Percentiles rank a stretch among this genome's conserved stretches.
Conservation (phyloP, 1,140 invertebrate species). For the Dreissena polymorpha region DNA sequence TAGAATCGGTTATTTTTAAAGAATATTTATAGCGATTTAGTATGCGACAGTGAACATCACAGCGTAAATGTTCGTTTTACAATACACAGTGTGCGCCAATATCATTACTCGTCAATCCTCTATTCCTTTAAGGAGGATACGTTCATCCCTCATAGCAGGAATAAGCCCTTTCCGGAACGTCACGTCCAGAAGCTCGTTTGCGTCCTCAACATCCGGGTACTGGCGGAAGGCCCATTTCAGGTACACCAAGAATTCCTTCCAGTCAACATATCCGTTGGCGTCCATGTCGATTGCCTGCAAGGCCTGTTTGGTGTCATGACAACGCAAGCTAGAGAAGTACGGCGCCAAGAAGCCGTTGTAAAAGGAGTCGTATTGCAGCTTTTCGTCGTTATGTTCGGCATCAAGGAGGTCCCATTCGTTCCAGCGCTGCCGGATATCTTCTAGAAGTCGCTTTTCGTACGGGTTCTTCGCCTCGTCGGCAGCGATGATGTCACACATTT, state of each 20-base stretch:
- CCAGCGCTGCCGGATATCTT: conserved; percentile 15
- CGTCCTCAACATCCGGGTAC: not conserved
- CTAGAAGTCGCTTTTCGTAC: conserved; percentile 2
- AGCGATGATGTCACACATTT: conserved; percentile 10
- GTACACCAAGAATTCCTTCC: conserved; percentile 26
- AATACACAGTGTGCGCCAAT: too few relatives aligned
- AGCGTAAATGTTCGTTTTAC: too few relatives aligned
- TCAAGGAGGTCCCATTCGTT: conserved; percentile 21
- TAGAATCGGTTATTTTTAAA: too few relatives aligned
- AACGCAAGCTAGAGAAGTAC: conserved; percentile 32
- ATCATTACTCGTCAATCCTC: too few relatives aligned
- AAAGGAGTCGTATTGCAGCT: conserved; percentile 11
- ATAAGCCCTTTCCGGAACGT: conserved; percentile 27
- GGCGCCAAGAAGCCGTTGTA: conserved; percentile 38
- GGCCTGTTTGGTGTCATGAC: conserved; percentile 18
- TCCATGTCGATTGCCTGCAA: conserved; percentile 24
- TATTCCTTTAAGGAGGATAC: not conserved
- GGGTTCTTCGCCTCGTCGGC: not conserved
- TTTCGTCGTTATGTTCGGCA: conserved; percentile 4
- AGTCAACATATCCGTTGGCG: not conserved
- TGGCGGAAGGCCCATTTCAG: conserved; percentile 26
- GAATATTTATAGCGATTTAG: too few relatives aligned
- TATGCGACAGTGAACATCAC: too few relatives aligned
- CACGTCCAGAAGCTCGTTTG: conserved; percentile 1
- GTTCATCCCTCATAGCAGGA: conserved; percentile 29